Base-by-base conservation (phyloP, 2,113 vertebrate species). In the Microtus richardsoni region DNA sequence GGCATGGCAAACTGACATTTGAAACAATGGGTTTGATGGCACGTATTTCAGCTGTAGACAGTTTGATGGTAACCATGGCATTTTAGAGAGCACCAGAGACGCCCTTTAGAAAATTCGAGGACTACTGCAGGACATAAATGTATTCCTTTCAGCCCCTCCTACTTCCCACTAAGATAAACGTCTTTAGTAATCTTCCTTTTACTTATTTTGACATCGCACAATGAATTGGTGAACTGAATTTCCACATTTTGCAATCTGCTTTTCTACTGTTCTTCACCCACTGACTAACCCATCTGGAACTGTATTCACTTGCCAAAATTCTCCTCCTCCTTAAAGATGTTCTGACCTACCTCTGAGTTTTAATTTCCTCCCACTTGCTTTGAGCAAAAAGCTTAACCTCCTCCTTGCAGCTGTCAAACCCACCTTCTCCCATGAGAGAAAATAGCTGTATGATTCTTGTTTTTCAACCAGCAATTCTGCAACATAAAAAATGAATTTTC, bases 341-440 rank as follows among this genome's bases (percentile, higher is more conserved):
- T 91, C 95, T 95, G 97, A 94, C 93, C 95, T 83, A 94, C 82
- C 93, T 93, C 88, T 89, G 78, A 95, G 95, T 80, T 93, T 95
- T 94, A 86, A 96, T 97, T 97, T 96, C 96, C 96, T 97, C 88
- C 95, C 70, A 92, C 91, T 96, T 82, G 75, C 26, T 49, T 64
- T 74, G 54, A 85, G 47, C 44, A 82, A 82, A 91, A 90, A 94
- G 66, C 36, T 93, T 87, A 91, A 41, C 52, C 41, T 90, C 88
- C 94, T 92, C 22, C 73, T 78, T 88, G 88, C 80, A 92, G 93
- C 80, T 97, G 92, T 94, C 90, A 95, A 91, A 58, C 49, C 90
- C 73, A 82, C 93, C 93, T 92, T 91, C 36, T 96, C 84, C 33
- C 80, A 21, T 3, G 82, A 92, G 93, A 70, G 58, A 89, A 83